Evolutionary conservation across 2,113 vertebrate species (phyloP), one percentile per base, ranked within the genome.

Genomic region (Cisticola juncidis): DNA sequence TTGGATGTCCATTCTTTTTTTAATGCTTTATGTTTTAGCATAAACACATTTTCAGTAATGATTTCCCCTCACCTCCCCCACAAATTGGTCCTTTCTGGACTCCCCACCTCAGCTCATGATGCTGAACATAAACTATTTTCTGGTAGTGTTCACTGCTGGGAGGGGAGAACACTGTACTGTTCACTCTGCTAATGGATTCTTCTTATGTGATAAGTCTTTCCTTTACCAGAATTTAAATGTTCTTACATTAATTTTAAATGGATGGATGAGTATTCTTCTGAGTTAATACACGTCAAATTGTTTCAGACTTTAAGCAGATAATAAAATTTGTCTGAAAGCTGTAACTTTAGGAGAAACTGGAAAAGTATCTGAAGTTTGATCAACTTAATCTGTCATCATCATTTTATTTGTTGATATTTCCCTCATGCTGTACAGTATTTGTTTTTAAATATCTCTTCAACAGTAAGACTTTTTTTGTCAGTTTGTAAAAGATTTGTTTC

Each of bases 401-500:
- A 17, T 38, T 92, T 83, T 83, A 47, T 73, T 83, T 80, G 21
- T 31, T 73, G 29, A 14, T 71, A 6, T 91, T 81, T 81, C 35
- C 5, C 9, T 79, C 20, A 17, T 60, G 10, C 14, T 85, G 14
- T 87, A 14, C 54, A 54, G 9, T 64, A 24, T 12, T 38, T 18
- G 1, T 38, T 92, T 79, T 77, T 14, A 73, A 66, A 61, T 71
- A 69, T 5, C 14, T 73, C 11, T 79, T 86, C n/a, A 65, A 61
- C 12, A 10, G 0, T 50, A 58, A n/a, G 14, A 17, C 40, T 53
- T 53, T 22, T 82, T 70, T 53, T 73, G 50, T 70, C 14, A 81
- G 28, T 88, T 76, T 91, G 9, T 94, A 81, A 95, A 95, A 77
- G 72, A 29, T 93, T 6, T 3, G 29, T 97, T 98, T 97, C 74